phyloP scores from a whole-genome alignment of 1,140 invertebrate genomes.

The Glomeris maerens region DNA sequence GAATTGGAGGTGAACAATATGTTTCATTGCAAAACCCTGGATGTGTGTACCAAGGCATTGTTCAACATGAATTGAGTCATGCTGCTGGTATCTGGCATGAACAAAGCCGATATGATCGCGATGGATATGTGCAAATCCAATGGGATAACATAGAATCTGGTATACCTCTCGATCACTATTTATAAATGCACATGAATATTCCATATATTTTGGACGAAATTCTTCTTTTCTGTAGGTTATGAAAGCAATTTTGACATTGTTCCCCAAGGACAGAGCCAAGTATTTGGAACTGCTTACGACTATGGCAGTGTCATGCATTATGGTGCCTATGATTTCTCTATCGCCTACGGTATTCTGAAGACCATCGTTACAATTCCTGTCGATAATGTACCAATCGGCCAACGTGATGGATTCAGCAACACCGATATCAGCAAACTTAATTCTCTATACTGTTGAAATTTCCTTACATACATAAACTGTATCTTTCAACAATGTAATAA shows the following conservation, averaged over 20 bases:
- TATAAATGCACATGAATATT: too few relatives aligned
- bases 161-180: too few relatives aligned
- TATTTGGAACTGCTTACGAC: conserved; percentile 7
- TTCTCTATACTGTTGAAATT: conserved; percentile 32
- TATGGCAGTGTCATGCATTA: conserved; percentile 40
- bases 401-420: conserved; percentile 31
- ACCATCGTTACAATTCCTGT: too few relatives aligned
- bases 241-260: conserved; percentile 8
- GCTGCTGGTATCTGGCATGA: conserved; percentile 14
- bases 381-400: conserved; percentile 30
- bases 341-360: too few relatives aligned
- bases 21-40: conserved; percentile 47
- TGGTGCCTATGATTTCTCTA: conserved; percentile 31
- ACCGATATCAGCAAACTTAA: conserved; percentile 37
- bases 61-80: conserved; percentile 17
- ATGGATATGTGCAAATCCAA: conserved; percentile 7
- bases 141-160: conserved; percentile 14
- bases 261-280: conserved; percentile 16
- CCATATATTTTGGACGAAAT: too few relatives aligned
- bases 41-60: too few relatives aligned
- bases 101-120: conserved; percentile 10
- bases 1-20: conserved; percentile 51
- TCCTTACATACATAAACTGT: too few relatives aligned
- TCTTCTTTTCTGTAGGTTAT: not conserved
- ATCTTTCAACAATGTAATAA: too few relatives aligned